These are phyloP conservation scores for Nematopogon swammerdamellus DNA, from an alignment of 2,888 invertebrate genomes.

Conservation along the genomic window DNA sequence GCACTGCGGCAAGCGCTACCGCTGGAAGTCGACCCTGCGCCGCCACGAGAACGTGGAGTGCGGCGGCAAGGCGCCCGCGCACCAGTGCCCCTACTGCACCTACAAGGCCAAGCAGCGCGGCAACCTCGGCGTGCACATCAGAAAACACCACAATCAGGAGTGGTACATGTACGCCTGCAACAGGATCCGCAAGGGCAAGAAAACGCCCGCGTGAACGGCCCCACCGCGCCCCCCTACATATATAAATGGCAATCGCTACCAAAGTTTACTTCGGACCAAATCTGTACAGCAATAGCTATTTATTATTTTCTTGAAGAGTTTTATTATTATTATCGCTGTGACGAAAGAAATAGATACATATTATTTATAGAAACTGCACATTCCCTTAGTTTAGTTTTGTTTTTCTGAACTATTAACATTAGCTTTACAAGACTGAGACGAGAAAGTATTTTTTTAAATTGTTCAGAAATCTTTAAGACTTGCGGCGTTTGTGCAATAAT, in stretches of 20 bases:
- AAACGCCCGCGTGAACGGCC: constrained; percentile 24
- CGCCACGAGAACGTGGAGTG: constrained; percentile 83
- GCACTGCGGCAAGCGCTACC: constrained; percentile 81
- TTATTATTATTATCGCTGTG: constrained; percentile 3
- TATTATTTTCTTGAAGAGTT: constrained; percentile 13
- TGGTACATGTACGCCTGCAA: constrained; percentile 50
- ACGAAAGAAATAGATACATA: neutral
- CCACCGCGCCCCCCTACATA: too few species aligned
- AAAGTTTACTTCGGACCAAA: constrained; percentile 54
- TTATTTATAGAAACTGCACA: constrained; percentile 37
- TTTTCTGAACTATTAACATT: constrained; percentile 39
- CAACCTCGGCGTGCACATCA: constrained; percentile 77
- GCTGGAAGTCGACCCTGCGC: constrained; percentile 82
- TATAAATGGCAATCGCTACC: constrained; percentile 25
- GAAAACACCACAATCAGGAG: constrained; percentile 68
- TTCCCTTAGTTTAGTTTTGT: constrained; percentile 36
- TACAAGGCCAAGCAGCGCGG: constrained; percentile 79
- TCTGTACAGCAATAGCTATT: constrained; percentile 51
- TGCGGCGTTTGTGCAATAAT: neutral
- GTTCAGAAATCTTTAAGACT: neutral
- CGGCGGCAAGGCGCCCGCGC: constrained; percentile 78
- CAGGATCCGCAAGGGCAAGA: constrained; percentile 47
- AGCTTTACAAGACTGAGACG: neutral
- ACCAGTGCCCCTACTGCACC: constrained; percentile 76
- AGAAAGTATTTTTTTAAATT: neutral